Evolutionary conservation across 1,140 invertebrate species (phyloP).

Genomic region (Battus philenor): DNA sequence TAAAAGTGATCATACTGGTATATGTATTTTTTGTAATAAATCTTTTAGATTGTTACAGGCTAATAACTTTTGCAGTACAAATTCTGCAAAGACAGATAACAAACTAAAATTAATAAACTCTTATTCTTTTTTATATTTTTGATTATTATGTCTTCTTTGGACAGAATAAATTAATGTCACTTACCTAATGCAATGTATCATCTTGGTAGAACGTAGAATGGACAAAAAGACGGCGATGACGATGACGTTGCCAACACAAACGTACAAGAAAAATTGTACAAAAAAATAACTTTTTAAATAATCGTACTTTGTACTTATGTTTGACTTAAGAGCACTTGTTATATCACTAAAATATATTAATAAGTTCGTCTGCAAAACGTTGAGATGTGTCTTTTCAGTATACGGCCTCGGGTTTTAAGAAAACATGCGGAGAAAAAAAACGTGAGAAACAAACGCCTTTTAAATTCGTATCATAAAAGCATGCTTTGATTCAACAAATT

Average conservation of each 20-base stretch:
- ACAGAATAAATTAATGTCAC: background rate
- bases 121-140: too few relatives aligned
- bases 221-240: background rate
- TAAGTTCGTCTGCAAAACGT: slow-evolving; percentile 41
- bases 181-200: slow-evolving; percentile 13
- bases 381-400: slow-evolving; percentile 50
- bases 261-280: slow-evolving; percentile 20
- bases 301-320: slow-evolving; percentile 34
- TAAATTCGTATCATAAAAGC: slow-evolving; percentile 7
- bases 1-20: too few relatives aligned
- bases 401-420: slow-evolving; percentile 20
- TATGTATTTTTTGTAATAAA: too few relatives aligned
- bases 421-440: slow-evolving; percentile 34
- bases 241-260: background rate
- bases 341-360: slow-evolving; percentile 34
- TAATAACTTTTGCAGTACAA: too few relatives aligned
- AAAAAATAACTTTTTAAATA: slow-evolving; percentile 26
- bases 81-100: too few relatives aligned
- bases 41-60: too few relatives aligned
- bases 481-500: slow-evolving; percentile 1
- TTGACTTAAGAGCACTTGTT: slow-evolving; percentile 51
- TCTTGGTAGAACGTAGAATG: slow-evolving; percentile 13
- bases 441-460: slow-evolving; percentile 6
- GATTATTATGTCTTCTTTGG: too few relatives aligned
- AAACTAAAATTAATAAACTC: too few relatives aligned